phyloP scores from a whole-genome alignment of 2,797 vertebrate species.

The Tolypeutes matacus region DNA sequence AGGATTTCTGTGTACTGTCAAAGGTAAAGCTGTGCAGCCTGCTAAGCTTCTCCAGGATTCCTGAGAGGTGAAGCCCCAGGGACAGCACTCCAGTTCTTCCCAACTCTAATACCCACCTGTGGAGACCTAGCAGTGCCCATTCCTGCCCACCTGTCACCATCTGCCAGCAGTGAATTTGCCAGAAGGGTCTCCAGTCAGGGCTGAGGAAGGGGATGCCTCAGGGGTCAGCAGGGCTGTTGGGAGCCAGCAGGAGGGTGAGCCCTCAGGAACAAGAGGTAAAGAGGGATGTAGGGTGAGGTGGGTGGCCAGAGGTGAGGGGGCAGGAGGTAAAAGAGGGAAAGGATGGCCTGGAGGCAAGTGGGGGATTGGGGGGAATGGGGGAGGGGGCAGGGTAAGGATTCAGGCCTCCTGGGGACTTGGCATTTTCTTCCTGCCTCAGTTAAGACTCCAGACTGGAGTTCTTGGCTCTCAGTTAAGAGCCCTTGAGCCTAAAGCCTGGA shows the following conservation, averaged over 20 bases:
- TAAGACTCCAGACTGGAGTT: neutral
- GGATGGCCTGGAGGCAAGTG: neutral
- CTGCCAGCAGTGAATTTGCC: neutral
- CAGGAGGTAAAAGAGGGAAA: neutral
- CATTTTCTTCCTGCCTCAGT: neutral
- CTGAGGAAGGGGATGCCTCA: neutral
- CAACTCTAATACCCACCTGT: neutral
- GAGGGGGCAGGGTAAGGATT: neutral
- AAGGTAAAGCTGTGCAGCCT: neutral
- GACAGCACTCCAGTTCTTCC: neutral
- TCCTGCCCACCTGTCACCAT: neutral
- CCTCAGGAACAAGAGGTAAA: neutral
- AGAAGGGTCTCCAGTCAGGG: neutral
- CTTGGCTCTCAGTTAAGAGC: neutral
- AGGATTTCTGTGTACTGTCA: neutral
- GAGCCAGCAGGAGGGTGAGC: neutral
- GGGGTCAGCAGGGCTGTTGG: neutral
- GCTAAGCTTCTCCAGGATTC: neutral
- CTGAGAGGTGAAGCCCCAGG: neutral
- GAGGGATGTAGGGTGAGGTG: neutral
- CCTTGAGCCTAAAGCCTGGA: neutral
- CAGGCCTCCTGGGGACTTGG: neutral
- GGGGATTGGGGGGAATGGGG: fast-evolving
- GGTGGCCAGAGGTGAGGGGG: too few species aligned
- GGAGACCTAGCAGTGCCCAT: neutral